These are phyloP conservation scores for Bugulina stolonifera DNA, from an alignment of 2,888 invertebrate genomes.

Conservation along the genomic window DNA sequence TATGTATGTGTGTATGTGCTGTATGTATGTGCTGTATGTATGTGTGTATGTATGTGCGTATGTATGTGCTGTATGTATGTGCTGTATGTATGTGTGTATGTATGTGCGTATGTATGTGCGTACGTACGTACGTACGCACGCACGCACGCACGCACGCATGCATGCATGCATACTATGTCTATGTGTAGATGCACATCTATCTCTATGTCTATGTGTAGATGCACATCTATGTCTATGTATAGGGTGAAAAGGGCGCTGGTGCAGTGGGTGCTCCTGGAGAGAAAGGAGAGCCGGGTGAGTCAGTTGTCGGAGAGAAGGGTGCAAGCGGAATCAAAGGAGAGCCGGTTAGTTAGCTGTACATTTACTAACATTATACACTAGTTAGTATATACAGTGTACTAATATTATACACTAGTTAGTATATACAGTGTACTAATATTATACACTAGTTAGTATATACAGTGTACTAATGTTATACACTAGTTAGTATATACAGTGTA, in stretches of 20 bases:
- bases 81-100: too few species aligned
- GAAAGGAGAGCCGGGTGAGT: conserved; percentile 26
- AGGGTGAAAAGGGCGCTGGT: conserved; percentile 8
- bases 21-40: too few species aligned
- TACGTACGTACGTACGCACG: not conserved
- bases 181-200: not conserved
- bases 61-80: too few species aligned
- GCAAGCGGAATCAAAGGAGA: conserved; percentile 9
- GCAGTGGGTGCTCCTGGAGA: conserved; percentile 9
- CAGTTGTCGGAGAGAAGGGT: not conserved
- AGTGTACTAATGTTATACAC: too few species aligned
- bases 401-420: too few species aligned
- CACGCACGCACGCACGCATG: not conserved
- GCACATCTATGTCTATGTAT: not conserved
- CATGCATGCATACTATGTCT: not conserved
- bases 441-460: too few species aligned
- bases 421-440: too few species aligned
- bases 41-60: too few species aligned
- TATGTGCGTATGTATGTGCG: not conserved
- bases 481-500: too few species aligned
- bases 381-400: too few species aligned
- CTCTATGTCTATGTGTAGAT: not conserved
- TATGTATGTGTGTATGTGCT: too few species aligned
- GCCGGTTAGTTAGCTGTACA: not conserved
- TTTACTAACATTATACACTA: too few species aligned